phyloP scores from a whole-genome alignment of 2,888 invertebrate genomes.

The Gryllus longicercus region DNA sequence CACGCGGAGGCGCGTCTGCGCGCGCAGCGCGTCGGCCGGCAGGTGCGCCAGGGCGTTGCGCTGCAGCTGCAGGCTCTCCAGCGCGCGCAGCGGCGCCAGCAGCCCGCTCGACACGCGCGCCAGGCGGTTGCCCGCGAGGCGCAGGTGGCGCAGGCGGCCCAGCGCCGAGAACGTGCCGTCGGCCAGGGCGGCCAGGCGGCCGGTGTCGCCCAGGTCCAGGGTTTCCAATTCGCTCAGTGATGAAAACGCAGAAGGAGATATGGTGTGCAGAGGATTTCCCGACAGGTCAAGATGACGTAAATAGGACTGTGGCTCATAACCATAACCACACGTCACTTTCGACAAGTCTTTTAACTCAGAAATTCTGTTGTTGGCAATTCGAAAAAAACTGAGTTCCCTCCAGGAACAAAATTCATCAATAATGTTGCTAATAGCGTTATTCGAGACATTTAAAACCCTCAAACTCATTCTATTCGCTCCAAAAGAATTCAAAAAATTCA shows the following conservation, averaged over 20 bases:
- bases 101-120: background rate
- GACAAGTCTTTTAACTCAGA: no score
- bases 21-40: background rate
- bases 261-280: background rate
- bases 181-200: background rate
- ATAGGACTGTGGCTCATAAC: fast-evolving
- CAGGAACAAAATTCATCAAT: no score
- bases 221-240: background rate
- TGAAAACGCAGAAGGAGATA: background rate
- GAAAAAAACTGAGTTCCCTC: no score
- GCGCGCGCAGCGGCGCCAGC: background rate
- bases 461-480: fast-evolving
- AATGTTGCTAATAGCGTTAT: background rate
- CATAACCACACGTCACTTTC: no score
- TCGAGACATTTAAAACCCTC: background rate
- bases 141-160: background rate
- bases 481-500: background rate
- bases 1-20: background rate
- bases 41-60: background rate
- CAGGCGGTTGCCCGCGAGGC: background rate
- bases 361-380: no score
- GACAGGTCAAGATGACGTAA: background rate
- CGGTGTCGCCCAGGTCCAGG: background rate
- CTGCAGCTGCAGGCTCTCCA: background rate
- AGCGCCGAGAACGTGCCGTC: background rate